Evolutionary conservation across 2,113 vertebrate genomes (phyloP), one percentile per base, ranked within the genome.

Genomic region (Dasyurus viverrinus): DNA sequence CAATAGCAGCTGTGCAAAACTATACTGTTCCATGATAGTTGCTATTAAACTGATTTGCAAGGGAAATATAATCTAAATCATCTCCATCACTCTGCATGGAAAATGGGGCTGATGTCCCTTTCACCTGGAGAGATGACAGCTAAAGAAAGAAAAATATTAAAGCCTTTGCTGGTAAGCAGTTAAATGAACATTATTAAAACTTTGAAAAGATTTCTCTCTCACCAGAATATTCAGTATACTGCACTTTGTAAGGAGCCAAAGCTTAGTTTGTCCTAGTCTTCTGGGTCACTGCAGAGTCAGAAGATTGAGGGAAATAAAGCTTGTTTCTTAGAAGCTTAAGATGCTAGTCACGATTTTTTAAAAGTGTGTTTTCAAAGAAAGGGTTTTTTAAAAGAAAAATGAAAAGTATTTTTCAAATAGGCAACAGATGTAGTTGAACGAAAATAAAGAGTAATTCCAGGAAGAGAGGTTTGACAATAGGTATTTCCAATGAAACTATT

Each of bases 51-150:
- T 92, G 26, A 94, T 97, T 96, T 97, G 50, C 89, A n/a, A 26
- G 55, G 91, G 54, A 97, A 96, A 97, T 97, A 57, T 90, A 89
- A 95, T 93, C 30, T 92, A 97, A 92, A 48, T 94, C 68, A 95
- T 53, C 92, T 96, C 94, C 96, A 94, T 91, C 53, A 94, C 94
- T 95, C 94, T 95, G 76, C 55, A n/a, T 84, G n/a, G 36, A 91
- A 97, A 95, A 93, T 90, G 53, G 22, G 1, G 24, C 53, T 57
- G 42, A 47, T 89, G n/a, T 52, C 6, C 1, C 91, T 94, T 97
- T 96, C 47, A 94, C 54, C 55, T 95, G 27, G 22, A 30, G 54
- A 91, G 2, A 93, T 92, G 68, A 90, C n/a, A 96, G 14, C 0
- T 53, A 94, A 95, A 96, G 50, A 47, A 9, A 93, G 52, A n/a